A percentile compares a stretch with the other conserved stretches of the same genome.
Conservation (phyloP, 2,113 vertebrate species). For the Strix aluco region DNA sequence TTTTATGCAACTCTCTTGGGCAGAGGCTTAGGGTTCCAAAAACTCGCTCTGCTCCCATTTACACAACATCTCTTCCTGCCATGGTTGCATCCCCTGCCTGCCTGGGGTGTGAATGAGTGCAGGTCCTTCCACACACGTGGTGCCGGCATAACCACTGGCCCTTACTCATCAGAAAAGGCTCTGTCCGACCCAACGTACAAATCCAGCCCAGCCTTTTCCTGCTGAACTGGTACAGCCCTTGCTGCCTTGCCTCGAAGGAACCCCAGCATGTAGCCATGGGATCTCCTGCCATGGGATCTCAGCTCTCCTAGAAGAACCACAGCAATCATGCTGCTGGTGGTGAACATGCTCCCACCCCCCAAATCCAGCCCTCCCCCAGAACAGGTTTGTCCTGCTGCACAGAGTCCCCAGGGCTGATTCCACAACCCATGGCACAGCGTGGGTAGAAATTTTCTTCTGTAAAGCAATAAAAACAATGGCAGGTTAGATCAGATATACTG, state of each 20-base stretch:
- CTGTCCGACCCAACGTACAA: background rate
- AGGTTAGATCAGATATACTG: background rate
- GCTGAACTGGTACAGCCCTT: background rate
- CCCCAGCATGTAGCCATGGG: rapidly evolving
- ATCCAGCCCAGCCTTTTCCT: background rate
- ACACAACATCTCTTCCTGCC: background rate
- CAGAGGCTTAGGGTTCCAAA: background rate
- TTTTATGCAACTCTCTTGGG: background rate
- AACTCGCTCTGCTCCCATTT: background rate
- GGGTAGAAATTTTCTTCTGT: background rate
- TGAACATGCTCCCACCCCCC: background rate
- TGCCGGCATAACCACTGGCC: background rate
- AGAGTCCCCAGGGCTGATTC: rapidly evolving
- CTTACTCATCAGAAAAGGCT: background rate
- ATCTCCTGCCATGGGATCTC: background rate
- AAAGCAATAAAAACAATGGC: background rate
- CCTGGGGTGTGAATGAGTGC: too few relatives aligned
- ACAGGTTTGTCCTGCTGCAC: background rate
- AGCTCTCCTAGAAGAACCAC: background rate
- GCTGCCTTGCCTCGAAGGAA: background rate
- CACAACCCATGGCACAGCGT: background rate
- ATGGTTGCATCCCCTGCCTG: background rate
- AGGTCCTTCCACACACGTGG: rapidly evolving
- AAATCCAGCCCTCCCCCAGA: background rate
- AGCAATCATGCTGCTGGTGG: background rate